Evolutionary conservation across 2,797 vertebrate species (phyloP).

Genomic region (Peromyscus eremicus): DNA sequence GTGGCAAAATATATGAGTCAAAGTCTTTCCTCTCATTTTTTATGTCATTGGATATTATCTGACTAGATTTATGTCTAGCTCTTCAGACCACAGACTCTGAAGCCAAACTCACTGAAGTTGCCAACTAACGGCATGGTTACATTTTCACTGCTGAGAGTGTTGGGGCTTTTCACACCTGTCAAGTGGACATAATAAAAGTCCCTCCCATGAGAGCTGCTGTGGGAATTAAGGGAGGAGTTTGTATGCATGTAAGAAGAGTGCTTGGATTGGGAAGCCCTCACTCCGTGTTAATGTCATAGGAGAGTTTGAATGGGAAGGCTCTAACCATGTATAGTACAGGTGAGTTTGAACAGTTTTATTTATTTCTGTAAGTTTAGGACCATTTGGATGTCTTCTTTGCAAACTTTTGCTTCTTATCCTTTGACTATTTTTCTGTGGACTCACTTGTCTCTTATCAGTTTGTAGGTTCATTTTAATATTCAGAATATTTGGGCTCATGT

Average conservation of each 20-base stretch:
- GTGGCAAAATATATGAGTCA: background rate
- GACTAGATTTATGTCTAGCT: background rate
- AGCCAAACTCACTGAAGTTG: background rate
- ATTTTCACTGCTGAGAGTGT: background rate
- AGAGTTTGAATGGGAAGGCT: background rate
- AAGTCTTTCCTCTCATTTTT: background rate
- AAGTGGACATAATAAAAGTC: background rate
- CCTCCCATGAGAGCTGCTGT: no score
- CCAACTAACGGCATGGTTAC: background rate
- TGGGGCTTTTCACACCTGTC: background rate
- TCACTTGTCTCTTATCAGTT: background rate
- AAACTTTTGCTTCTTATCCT: background rate
- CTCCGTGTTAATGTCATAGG: no score
- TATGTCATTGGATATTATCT: background rate
- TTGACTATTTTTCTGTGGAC: background rate
- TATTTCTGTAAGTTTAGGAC: background rate
- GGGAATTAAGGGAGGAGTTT: background rate
- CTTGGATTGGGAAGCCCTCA: background rate
- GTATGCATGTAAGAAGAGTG: background rate
- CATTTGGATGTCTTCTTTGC: background rate
- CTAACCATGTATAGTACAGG: background rate
- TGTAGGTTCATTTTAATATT: background rate
- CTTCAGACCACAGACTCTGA: background rate
- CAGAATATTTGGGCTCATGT: background rate
- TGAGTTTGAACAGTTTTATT: background rate